Conservation (phyloP, 2,113 vertebrate genomes). For the Nothocercus nigrocapillus region DNA sequence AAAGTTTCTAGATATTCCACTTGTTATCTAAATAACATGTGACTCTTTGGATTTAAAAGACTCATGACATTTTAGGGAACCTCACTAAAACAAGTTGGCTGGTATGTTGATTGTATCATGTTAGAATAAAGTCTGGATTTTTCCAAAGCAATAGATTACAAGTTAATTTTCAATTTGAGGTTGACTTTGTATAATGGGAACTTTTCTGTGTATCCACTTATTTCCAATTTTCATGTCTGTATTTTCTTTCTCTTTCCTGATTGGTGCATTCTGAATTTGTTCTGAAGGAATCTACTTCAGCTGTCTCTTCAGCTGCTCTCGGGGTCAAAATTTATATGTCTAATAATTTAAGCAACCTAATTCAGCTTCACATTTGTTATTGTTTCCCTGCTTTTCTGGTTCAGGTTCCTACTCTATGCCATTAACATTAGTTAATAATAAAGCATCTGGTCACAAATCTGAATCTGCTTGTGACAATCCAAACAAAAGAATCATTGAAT, state of each 20-base stretch:
- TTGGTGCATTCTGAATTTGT: too few relatives aligned
- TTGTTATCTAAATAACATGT: neutral
- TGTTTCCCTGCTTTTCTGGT: neutral
- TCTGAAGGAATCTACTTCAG: neutral
- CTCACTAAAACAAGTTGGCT: neutral
- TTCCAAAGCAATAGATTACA: neutral
- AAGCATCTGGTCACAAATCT: neutral
- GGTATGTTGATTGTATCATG: accelerated
- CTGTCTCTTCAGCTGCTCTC: neutral
- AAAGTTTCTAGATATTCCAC: neutral
- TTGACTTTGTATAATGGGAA: neutral
- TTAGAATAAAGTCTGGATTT: neutral
- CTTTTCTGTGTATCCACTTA: neutral
- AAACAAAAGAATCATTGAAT: neutral
- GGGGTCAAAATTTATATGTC: neutral
- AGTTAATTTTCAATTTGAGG: neutral
- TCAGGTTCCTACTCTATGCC: neutral
- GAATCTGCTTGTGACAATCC: neutral
- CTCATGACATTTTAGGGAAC: neutral
- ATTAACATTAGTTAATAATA: neutral
- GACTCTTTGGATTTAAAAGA: neutral
- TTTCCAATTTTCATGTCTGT: neutral
- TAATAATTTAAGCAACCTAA: neutral
- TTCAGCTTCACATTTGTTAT: neutral
- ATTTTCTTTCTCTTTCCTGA: neutral